A percentile compares a stretch with the other conserved stretches of the same genome.
These are phyloP conservation scores for Mustela nigripes DNA, from an alignment of 2,113 vertebrate species.

Conservation along the genomic window DNA sequence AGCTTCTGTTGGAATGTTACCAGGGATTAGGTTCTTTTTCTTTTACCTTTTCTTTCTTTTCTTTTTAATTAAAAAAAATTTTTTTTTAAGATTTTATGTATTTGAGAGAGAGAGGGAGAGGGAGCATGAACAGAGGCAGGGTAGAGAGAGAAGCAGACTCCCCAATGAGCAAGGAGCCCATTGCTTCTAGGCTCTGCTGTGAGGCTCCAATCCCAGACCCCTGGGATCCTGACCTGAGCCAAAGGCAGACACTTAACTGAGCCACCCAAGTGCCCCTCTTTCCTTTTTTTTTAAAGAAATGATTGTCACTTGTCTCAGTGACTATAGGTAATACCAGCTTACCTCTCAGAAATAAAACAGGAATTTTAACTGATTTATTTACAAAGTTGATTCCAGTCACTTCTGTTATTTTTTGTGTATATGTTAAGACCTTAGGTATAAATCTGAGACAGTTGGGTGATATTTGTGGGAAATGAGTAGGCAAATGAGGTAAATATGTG, in stretches of 20 bases:
- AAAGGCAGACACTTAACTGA: neutral
- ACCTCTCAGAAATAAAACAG: constrained; percentile 52
- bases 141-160: neutral
- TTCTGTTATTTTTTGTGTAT: constrained; percentile 14
- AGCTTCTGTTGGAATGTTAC: neutral
- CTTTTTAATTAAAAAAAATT: neutral
- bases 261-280: neutral
- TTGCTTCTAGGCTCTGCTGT: neutral
- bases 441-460: neutral
- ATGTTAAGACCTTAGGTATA: constrained; percentile 9
- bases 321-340: neutral
- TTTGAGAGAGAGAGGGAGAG: neutral
- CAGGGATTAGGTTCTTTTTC: neutral
- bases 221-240: neutral
- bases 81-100: neutral
- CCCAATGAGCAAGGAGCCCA: neutral
- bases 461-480: constrained; percentile 34
- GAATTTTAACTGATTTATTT: constrained; percentile 48
- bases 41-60: neutral
- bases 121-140: neutral
- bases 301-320: neutral
- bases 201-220: neutral
- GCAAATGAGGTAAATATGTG: neutral
- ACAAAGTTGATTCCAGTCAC: neutral
- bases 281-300: neutral